Evolutionary conservation across 2,888 invertebrate genomes (phyloP).

Genomic region (Synanthedon formicaeformis): DNA sequence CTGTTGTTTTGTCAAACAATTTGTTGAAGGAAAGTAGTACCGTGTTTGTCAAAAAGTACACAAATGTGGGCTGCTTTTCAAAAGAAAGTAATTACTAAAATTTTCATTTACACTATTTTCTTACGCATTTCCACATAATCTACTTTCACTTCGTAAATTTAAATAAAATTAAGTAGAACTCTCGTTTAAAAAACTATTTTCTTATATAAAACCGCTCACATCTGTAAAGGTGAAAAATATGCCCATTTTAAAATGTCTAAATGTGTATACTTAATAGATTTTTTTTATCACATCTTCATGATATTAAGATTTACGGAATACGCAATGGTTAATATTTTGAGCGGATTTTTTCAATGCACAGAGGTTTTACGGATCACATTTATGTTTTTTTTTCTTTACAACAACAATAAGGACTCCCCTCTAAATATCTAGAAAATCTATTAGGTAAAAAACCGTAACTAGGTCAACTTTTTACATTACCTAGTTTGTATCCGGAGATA

Average conservation of each 20-base stretch:
- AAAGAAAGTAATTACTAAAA: too few species aligned
- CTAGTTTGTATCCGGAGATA: constrained; percentile 27
- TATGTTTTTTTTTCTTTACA: constrained; percentile 15
- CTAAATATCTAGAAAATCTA: constrained; percentile 23
- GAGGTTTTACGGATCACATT: neutral
- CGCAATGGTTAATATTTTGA: too few species aligned
- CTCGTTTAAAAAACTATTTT: neutral
- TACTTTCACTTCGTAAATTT: neutral
- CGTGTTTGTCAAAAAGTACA: too few species aligned
- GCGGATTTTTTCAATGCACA: too few species aligned
- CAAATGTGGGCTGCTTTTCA: too few species aligned
- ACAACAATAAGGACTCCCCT: constrained; percentile 46
- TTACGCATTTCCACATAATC: too few species aligned
- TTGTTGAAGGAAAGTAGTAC: too few species aligned
- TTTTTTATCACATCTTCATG: neutral
- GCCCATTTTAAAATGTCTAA: too few species aligned
- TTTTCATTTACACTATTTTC: too few species aligned
- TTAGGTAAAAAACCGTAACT: constrained; percentile 53
- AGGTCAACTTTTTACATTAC: constrained; percentile 41
- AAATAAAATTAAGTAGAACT: neutral
- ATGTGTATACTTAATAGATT: neutral
- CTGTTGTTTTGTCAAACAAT: too few species aligned
- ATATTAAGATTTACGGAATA: neutral
- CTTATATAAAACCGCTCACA: neutral
- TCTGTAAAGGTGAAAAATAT: too few species aligned